Percentiles rank a stretch among this genome's conserved stretches.
Conservation (phyloP, 2,113 vertebrate genomes). For the Ophthalmotilapia sp. region DNA sequence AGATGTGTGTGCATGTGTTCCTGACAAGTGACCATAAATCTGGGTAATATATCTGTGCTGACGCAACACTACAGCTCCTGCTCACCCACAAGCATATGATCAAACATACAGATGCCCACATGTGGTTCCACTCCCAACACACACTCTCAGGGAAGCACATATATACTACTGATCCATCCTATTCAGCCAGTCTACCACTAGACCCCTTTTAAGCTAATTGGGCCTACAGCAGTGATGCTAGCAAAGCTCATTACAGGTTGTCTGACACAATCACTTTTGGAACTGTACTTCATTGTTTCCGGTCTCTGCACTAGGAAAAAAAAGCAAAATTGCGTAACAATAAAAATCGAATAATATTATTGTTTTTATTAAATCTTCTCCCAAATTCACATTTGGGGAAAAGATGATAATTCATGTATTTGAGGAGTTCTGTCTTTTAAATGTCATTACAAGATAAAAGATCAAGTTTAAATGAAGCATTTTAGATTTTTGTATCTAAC, state of each 20-base stretch:
- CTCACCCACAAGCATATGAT: not conserved
- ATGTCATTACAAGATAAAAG: not conserved
- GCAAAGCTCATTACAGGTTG: conserved; percentile 19
- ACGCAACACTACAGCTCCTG: conserved; percentile 15
- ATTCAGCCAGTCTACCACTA: not conserved
- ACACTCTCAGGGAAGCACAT: not conserved
- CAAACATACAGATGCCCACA: not conserved
- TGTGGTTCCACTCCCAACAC: not conserved
- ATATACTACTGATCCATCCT: conserved; percentile 15
- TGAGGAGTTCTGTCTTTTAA: not conserved
- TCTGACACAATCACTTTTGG: conserved; percentile 1
- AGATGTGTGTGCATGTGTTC: not conserved
- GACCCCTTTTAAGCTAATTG: conserved; percentile 58
- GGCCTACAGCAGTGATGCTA: conserved; percentile 13
- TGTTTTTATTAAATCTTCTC: not conserved
- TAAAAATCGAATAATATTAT: too few species aligned
- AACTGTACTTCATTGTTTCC: not conserved
- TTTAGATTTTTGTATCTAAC: not conserved
- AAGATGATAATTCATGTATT: not conserved
- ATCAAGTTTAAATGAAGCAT: not conserved
- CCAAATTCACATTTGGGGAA: not conserved
- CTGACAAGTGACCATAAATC: conserved; percentile 35
- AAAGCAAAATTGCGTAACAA: not conserved
- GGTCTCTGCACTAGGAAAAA: not conserved
- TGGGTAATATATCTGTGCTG: conserved; percentile 40